A percentile compares a stretch with the other conserved stretches of the same genome.
Conservation (phyloP, 2,797 vertebrate genomes). For the Linurgus olivaceus region DNA sequence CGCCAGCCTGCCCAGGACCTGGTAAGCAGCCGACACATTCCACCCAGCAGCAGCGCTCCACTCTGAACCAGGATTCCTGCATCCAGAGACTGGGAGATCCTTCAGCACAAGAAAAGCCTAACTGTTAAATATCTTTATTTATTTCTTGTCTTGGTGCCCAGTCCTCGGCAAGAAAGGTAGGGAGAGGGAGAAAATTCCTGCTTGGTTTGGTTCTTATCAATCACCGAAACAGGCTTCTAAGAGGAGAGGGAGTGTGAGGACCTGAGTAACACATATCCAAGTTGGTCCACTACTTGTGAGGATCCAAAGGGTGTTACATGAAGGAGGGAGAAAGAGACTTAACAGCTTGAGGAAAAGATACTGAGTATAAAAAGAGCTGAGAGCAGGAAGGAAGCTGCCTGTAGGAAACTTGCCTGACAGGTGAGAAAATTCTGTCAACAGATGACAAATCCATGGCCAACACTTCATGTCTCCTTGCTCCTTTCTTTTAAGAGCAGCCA, state of each 20-base stretch:
- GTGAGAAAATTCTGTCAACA: constrained; percentile 1
- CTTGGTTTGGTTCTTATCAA: neutral
- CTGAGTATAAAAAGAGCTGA: neutral
- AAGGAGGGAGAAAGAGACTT: neutral
- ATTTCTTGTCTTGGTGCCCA: neutral
- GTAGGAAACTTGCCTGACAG: neutral
- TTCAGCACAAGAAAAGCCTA: neutral
- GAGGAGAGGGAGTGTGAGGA: neutral
- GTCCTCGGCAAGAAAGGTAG: neutral
- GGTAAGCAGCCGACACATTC: constrained; percentile 62
- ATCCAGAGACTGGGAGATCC: neutral
- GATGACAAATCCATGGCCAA: neutral
- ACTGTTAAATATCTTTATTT: neutral
- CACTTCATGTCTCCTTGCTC: neutral
- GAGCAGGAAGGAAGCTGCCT: neutral
- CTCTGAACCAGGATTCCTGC: neutral
- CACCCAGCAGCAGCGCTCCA: constrained; percentile 5
- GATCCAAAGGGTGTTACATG: neutral
- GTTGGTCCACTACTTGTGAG: neutral
- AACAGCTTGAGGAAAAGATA: neutral
- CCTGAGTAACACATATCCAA: neutral
- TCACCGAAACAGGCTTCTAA: neutral
- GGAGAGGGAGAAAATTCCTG: neutral
- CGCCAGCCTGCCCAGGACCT: neutral
- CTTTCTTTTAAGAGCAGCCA: neutral